Base-by-base conservation (phyloP, 2,888 invertebrate genomes). In the Latheticus oryzae region DNA sequence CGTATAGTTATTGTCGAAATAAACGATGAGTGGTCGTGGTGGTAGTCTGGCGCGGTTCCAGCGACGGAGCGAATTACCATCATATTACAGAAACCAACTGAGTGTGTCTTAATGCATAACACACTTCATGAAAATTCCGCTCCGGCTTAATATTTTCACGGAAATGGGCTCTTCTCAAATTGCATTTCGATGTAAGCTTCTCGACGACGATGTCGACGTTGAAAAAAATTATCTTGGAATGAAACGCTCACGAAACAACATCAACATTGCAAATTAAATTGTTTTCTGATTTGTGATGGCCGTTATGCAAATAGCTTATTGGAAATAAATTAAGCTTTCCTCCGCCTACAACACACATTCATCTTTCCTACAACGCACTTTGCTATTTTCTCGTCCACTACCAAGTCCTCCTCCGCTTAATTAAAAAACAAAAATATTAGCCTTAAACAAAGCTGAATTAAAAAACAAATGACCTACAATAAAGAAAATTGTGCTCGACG, bases 41-140 rank as follows among this genome's bases (percentile, higher is more conserved):
- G 5, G 48, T 40, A 38, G 37, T 37, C 55, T 59, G 59, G 59
- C 59, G 33, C 17, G 5, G 16, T 45, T 54, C 59, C 59, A 59
- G 55, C 17, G 43, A 26, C 45, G 54, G 56, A 55, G 65, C 66
- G 69, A 69, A 72, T 73, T 72, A 71, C 70, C 69, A 71, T 73
- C 69, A 68, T 69, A 67, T 69, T 69, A 67, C 63, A 61, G 65
- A 66, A 68, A 62, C 68, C 68, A 68, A 62, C 70, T 69, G 71
- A 66, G 65, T 71, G 69, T 66, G 63, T 68, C 67, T 67, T 69
- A 70, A 70, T 68, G 67, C 58, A 65, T 61, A 68, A 66, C 66
- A 66, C 66, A 66, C 67, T 66, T 64, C 64, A 64, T 63, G 66
- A 63, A 62, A 68, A 64, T 64, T 62, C 61, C 60, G 51, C 55